Evolutionary conservation across 2,888 invertebrate genomes (phyloP), one percentile per base, ranked within the genome.

Genomic region (Myopa testacea): DNA sequence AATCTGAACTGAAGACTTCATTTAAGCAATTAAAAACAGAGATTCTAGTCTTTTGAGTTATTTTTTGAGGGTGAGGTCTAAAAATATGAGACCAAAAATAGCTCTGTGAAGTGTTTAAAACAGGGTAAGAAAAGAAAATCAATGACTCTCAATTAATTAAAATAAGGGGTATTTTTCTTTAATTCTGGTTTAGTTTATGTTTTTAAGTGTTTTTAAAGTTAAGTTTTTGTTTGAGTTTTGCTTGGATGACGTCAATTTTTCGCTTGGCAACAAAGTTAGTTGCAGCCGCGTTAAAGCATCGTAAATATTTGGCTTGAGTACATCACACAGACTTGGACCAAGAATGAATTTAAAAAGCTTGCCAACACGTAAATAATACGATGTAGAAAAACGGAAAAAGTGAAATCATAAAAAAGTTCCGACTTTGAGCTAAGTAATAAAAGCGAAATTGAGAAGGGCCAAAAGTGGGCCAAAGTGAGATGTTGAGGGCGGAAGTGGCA

Each of bases 211-310:
- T 40, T 6, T 40, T 40, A 40, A 40, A 40, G n/a, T 40, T 4
- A 40, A 40, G 40, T 4, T 40, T 40, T n/a, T 4, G 55, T 10
- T 10, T 4, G 4, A 4, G 40, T 50, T 50, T 10, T 7, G 4
- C 7, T 70, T 58, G 77, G 70, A 62, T 74, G 71, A 73, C 67
- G 1, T 26, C 75, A 79, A 77, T 71, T 74, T 75, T 69, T 77
- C 4, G 75, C 70, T 77, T 72, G 76, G 73, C 76, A 26, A 73
- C 14, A 40, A n/a, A 45, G 65, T 60, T 16, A 26, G 26, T n/a
- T 60, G 58, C 8, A 34, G 65, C 26, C 2, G 26, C 26, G 26
- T 26, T 26, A 26, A 26, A 26, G 26, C 26, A 26, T 26, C 26
- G 26, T 26, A 26, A 26, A 26, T 2, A 26, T 26, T 26, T 26